Evolutionary conservation across 2,888 invertebrate genomes (phyloP), one percentile per base, ranked within the genome.

Genomic region (Coremacera marginata): DNA sequence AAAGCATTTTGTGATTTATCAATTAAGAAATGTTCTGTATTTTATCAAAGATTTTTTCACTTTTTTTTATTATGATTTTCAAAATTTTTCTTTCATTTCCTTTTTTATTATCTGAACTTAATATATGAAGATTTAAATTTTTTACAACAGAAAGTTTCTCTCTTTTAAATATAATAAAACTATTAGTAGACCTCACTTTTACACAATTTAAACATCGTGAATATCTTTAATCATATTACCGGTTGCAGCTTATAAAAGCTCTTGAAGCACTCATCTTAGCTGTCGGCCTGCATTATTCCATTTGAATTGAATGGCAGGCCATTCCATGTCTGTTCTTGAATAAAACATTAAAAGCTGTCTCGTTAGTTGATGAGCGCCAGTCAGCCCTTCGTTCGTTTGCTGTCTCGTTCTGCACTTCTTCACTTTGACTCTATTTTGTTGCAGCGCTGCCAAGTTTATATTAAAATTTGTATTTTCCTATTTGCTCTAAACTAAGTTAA

Each of bases 1-100:
- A 63, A 62, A 76, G 57, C 76, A 77, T 77, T 73, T 75, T 76
- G 67, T 31, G 31, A 31, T 31, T 31, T 4, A 31, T 31, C 31
- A 31, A 31, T 31, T 31, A 31, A 14, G 22, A 8, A 60, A 8
- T 25, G 5, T 22, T 5, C 22, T 5, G 3, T 2, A 25, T 22
- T 11, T 73, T 44, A n/a, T 14, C 7, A 72, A 27, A 44, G 27
- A 27, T 65, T 51, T 67, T 3, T 52, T 52, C n/a, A n/a, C n/a
- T n/a, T 31, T 5, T 4, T 31, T 31, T 31, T 31, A 5, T 5
- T 31, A 31, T 31, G 31, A 31, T 31, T 31, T 31, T 4, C 31
- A 31, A 31, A 31, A 31, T 3, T 5, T 5, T 31, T 31, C 31
- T 31, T 31, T 31, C 37, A 37, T 5, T 5, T 5, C 1, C 37